Evolutionary conservation across 2,113 vertebrate species (phyloP).

Genomic region (Heteronetta atricapilla): DNA sequence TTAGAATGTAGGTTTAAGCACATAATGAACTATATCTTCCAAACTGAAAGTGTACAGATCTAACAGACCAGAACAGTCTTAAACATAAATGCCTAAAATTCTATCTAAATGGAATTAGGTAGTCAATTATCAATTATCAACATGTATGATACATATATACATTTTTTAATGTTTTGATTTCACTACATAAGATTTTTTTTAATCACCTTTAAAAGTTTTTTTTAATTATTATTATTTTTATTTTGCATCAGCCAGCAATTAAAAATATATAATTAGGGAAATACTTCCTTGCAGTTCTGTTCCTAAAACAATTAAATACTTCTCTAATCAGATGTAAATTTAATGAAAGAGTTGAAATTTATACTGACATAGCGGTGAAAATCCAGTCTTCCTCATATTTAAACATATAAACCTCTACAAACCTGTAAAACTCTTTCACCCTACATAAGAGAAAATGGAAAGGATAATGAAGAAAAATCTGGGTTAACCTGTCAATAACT

Average conservation of each 20-base stretch:
- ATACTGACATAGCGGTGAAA: neutral
- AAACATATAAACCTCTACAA: neutral
- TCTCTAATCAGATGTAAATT: neutral
- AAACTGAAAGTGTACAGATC: neutral
- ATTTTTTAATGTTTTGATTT: neutral
- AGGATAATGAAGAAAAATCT: neutral
- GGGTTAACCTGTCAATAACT: neutral
- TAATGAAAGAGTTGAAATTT: neutral
- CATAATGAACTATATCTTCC: neutral
- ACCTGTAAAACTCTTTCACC: neutral
- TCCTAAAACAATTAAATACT: neutral
- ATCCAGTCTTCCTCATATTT: neutral
- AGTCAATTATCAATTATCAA: neutral
- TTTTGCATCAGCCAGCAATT: neutral
- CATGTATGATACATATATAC: neutral
- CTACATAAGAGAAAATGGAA: neutral
- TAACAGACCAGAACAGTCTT: neutral
- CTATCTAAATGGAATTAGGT: neutral
- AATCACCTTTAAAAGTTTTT: neutral
- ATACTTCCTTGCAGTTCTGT: neutral
- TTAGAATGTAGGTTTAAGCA: constrained; percentile 1
- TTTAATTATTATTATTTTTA: neutral
- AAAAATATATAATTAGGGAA: neutral
- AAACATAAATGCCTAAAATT: constrained; percentile 12
- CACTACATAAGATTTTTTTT: neutral